Evolutionary conservation across 2,888 invertebrate species (phyloP), one percentile per base, ranked within the genome.

Genomic region (Hydrotaea diabolus): DNA sequence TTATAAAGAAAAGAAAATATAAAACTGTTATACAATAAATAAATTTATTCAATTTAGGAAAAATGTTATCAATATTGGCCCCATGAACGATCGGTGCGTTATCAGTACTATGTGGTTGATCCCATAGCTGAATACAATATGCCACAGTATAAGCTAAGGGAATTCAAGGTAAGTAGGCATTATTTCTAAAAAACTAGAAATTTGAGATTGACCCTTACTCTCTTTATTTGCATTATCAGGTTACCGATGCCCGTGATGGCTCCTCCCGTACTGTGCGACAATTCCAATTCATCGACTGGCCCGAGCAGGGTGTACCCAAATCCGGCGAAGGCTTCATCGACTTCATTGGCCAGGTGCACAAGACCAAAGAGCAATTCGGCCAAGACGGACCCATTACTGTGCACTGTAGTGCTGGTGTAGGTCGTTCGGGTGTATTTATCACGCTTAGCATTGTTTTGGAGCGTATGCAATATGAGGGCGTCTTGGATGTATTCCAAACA

Each of bases 21-120:
- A 83, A 80, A 66, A 23, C 72, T 57, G 75, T 55, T 77, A 71
- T 76, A 69, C 26, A 64, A 23, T 64, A 64, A 31, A 7, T 31
- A 7, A 4, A 31, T 31, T 31, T 31, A 2, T 31, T 31, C 72
- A 53, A 78, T 83, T 4, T 46, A 98, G 97, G 99, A 99, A 92
- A 99, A 99, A 93, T 99, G 99, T 91, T 98, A 98, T 92, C 99
- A 99, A 92, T 99, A 99, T 93, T 99, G 99, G 99, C 99, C 99
- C 0, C 97, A 97, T 89, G 99, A 99, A 92, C 95, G 99, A 89
- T 98, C 98, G 39, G 98, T 98, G 55, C 95, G 99, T 85, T 99
- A 99, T 93, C 98, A 98, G 92, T 98, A 97, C 93, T 98, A 98
- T 93, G 99, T 99, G 64, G 99, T 99, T 23, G 99, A 99, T 93